phyloP scores from a whole-genome alignment of 2,888 invertebrate species.

The Apotomis betuletana region DNA sequence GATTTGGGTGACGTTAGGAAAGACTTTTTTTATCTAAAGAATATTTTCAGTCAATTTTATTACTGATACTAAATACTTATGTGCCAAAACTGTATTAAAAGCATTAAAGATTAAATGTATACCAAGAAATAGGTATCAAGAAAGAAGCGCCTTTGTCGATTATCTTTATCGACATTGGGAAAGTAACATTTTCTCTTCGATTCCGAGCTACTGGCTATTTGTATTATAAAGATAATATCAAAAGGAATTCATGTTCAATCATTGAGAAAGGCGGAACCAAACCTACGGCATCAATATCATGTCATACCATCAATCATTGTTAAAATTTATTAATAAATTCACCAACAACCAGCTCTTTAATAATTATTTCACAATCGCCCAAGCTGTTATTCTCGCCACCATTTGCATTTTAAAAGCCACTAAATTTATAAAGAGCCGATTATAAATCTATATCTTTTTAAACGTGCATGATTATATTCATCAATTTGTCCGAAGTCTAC shows the following conservation, averaged over 20 bases:
- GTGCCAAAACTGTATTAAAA: background rate
- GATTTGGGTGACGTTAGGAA: constrained; percentile 29
- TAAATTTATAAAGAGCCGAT: constrained; percentile 43
- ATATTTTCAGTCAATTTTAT: background rate
- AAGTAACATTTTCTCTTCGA: too few relatives aligned
- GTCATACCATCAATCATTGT: constrained; percentile 26
- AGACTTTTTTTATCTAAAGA: background rate
- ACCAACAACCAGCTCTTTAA: constrained; percentile 26
- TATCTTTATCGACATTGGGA: too few relatives aligned
- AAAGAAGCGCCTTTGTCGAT: too few relatives aligned
- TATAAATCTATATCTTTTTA: constrained; percentile 40
- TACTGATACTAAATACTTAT: background rate
- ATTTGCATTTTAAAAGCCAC: constrained; percentile 42
- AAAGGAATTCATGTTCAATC: constrained; percentile 4
- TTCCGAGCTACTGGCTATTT: too few relatives aligned
- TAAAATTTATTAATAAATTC: constrained; percentile 37
- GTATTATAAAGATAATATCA: too few relatives aligned
- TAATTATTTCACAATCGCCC: constrained; percentile 40
- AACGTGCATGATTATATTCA: constrained; percentile 60
- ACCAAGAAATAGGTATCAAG: too few relatives aligned
- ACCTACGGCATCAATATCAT: constrained; percentile 14
- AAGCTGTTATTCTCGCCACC: constrained; percentile 39
- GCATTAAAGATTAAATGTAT: too few relatives aligned
- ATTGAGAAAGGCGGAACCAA: constrained; percentile 13
- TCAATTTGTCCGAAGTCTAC: constrained; percentile 65